Base-by-base conservation (phyloP, 2,113 vertebrate genomes). In the Malurus alboscapulatus region DNA sequence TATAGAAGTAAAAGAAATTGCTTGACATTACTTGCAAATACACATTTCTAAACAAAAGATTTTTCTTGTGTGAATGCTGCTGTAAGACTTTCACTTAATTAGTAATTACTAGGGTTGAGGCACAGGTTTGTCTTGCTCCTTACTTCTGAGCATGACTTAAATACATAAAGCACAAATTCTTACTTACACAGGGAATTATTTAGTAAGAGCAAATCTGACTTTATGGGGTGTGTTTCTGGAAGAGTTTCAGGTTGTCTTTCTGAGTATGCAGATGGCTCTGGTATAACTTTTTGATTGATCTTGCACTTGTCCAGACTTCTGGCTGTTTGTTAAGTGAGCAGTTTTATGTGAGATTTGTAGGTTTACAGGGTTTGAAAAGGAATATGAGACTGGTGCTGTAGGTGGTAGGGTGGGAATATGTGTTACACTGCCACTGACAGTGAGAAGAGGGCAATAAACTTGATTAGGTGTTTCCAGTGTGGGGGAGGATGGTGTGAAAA, bases 51-150 rank as follows among this genome's bases (percentile, higher is more conserved):
- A 94, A 63, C 59, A 72, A 66, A 76, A 89, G 21, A 6, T 48
- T 92, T 86, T 77, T 48, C 57, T 68, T 47, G 55, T 79, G 45
- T 66, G 45, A 32, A 9, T 76, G 48, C 38, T 67, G 16, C 51
- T 77, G 4, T 62, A 71, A 30, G 68, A 83, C 71, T 96, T 92
- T 44, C 14, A 51, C 58, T 76, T 87, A 72, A 84, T 90, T 84
- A 90, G 84, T 44, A 71, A 59, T 94, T 88, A 32, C 40, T 63
- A 21, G 51, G 17, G 75, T 82, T 79, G 87, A 90, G 51, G 45
- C 72, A 63, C 93, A 94, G 85, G 90, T 94, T 94, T 90, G 44
- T 95, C 82, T 85, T 92, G 87, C 72, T 94, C 51, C 54, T 86
- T 13, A 8, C 59, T 93, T 76, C 54, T 91, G 75, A 90, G 71